Percentiles rank a stretch among this genome's conserved stretches.
Evolutionary conservation across 2,113 vertebrate genomes (phyloP).

Genomic region (human (Homo sapiens)): GRCh38 chr7:126385501-126386000

Average conservation of each 20-base stretch:
- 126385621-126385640: neutral
- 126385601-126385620: neutral
- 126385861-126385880: neutral
- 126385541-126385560: neutral
- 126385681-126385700: neutral
- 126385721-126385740: neutral
- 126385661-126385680: neutral
- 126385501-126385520: neutral
- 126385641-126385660: neutral
- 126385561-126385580: neutral
- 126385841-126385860: neutral
- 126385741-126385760: neutral
- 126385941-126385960: neutral
- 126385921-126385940: neutral
- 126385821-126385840: neutral
- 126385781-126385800: neutral
- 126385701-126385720: neutral
- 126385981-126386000: neutral
- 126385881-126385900: accelerated
- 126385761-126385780: neutral
- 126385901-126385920: neutral
- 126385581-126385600: neutral
- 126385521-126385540: neutral
- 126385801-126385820: neutral
- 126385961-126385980: neutral